Evolutionary conservation across 2,888 invertebrate genomes (phyloP).

Genomic region (Drosophila mimica): DNA sequence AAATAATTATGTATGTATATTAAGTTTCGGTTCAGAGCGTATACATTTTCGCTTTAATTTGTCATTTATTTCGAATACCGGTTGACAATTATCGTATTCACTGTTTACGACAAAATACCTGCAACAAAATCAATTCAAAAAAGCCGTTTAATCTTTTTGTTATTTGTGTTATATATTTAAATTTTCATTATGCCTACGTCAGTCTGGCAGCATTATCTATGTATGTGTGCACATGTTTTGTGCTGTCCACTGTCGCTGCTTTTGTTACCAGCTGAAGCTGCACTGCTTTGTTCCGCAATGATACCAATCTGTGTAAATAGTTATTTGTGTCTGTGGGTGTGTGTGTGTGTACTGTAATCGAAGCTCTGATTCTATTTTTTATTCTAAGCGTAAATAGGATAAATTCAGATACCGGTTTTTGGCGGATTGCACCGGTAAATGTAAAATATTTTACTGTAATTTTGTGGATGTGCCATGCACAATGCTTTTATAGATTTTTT

Average conservation of each 20-base stretch:
- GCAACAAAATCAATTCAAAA: constrained; percentile 15
- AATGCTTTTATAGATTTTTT: constrained; percentile 3
- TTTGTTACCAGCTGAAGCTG: constrained; percentile 11
- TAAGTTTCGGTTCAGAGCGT: constrained; percentile 7
- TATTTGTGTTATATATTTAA: constrained; percentile 13
- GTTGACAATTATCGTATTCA: constrained; percentile 21
- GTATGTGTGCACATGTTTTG: background rate
- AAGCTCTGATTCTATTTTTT: constrained; percentile 32
- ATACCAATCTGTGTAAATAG: constrained; percentile 6
- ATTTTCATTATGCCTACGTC: constrained; percentile 3
- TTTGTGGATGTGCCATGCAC: background rate
- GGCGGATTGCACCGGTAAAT: constrained; percentile 22
- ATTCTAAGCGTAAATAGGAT: constrained; percentile 23
- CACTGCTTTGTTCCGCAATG: constrained; percentile 27
- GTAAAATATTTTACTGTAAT: constrained; percentile 9
- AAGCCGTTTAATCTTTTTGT: constrained; percentile 24
- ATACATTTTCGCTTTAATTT: constrained; percentile 5
- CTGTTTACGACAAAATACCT: constrained; percentile 1
- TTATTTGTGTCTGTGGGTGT: background rate
- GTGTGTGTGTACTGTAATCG: constrained; percentile 17
- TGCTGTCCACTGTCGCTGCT: constrained; percentile 1
- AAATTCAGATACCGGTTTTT: constrained; percentile 41
- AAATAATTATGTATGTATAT: constrained; percentile 4
- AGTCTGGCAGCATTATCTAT: constrained; percentile 20
- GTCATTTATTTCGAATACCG: constrained; percentile 18